These are phyloP conservation scores for Aphidius colemani DNA, from an alignment of 2,888 invertebrate species.

Conservation along the genomic window DNA sequence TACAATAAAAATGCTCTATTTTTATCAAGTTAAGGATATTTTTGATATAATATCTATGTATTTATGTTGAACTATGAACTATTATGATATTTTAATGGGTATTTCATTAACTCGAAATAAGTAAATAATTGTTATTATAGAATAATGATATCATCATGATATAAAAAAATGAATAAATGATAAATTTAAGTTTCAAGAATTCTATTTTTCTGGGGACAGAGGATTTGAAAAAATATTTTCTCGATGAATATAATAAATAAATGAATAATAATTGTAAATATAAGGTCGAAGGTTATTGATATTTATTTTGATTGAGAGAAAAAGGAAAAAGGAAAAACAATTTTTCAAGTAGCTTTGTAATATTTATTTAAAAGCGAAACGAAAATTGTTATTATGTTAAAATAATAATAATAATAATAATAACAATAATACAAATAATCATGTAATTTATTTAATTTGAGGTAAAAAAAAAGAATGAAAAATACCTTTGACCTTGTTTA, in stretches of 20 bases:
- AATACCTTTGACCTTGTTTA: not conserved
- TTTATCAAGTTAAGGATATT: slow-evolving; percentile 55
- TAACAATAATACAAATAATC: too few relatives aligned
- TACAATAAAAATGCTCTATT: slow-evolving; percentile 54
- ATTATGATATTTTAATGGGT: not conserved
- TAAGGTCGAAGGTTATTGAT: slow-evolving; percentile 5
- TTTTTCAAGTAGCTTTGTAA: not conserved
- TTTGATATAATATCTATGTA: slow-evolving; percentile 59
- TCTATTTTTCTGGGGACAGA: slow-evolving; percentile 57
- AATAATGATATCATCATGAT: slow-evolving; percentile 29
- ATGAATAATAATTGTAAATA: not conserved
- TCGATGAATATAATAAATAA: slow-evolving; percentile 16
- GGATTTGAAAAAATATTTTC: slow-evolving; percentile 30
- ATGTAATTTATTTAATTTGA: not conserved
- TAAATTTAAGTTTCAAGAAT: slow-evolving; percentile 57
- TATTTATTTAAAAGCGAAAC: slow-evolving; percentile 5
- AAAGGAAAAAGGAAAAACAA: not conserved
- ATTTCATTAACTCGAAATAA: not conserved
- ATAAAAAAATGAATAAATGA: slow-evolving; percentile 34
- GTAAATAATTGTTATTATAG: slow-evolving; percentile 8
- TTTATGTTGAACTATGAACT: slow-evolving; percentile 29
- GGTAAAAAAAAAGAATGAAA: not conserved
- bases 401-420: too few relatives aligned
- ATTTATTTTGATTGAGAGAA: slow-evolving; percentile 6
- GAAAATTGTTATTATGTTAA: not conserved